phyloP scores from a whole-genome alignment of 2,888 invertebrate genomes.

The Phyto melanocephala region DNA sequence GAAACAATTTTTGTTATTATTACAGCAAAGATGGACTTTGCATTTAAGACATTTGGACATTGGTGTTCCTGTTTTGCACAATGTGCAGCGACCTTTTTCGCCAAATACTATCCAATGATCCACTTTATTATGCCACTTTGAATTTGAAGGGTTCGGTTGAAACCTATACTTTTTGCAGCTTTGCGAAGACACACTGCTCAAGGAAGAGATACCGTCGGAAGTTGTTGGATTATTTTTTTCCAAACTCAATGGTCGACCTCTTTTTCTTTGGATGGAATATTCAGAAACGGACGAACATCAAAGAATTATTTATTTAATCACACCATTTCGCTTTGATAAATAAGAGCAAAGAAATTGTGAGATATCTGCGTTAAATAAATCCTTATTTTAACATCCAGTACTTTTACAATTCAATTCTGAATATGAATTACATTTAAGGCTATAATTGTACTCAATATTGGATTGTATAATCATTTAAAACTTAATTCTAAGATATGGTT shows the following conservation, averaged over 20 bases:
- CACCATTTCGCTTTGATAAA: too few species aligned
- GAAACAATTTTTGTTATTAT: constrained; percentile 14
- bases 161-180: constrained; percentile 60
- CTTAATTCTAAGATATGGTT: too few species aligned
- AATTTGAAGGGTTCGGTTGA: constrained; percentile 54
- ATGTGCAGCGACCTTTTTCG: constrained; percentile 59
- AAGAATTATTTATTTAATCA: too few species aligned
- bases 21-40: constrained; percentile 21
- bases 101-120: constrained; percentile 59
- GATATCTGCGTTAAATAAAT: too few species aligned
- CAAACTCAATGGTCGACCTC: constrained; percentile 48
- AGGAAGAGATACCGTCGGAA: constrained; percentile 8
- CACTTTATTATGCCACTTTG: constrained; percentile 58
- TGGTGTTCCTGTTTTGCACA: constrained; percentile 59
- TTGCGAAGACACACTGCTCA: too few species aligned
- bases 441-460: too few species aligned
- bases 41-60: constrained; percentile 53
- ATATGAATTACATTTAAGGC: too few species aligned
- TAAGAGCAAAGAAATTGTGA: too few species aligned
- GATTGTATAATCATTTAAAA: too few species aligned
- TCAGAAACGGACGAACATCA: constrained; percentile 48
- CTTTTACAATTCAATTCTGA: too few species aligned
- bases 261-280: constrained; percentile 54
- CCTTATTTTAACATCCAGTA: too few species aligned
- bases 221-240: constrained; percentile 40